Evolutionary conservation across 2,797 vertebrate species (phyloP).

Genomic region (Enteromius viviparus): DNA sequence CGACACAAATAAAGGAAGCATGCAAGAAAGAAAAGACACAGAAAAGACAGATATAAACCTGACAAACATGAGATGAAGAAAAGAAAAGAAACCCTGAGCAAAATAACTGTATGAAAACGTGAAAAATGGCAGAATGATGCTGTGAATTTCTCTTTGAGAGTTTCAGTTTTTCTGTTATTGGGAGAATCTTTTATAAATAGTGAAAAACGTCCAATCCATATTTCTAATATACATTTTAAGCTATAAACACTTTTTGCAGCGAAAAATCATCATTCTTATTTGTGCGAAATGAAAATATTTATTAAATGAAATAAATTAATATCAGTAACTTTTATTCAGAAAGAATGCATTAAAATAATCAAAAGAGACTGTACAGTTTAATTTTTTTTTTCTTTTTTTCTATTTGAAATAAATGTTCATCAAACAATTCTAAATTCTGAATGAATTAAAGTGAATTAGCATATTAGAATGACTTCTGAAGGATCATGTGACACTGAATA

Average conservation of each 20-base stretch:
- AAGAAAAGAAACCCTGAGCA: slow-evolving; percentile 1
- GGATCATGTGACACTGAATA: background rate
- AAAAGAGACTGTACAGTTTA: background rate
- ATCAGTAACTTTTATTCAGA: background rate
- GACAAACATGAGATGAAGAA: slow-evolving; percentile 46
- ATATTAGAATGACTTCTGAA: background rate
- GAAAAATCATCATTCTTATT: background rate
- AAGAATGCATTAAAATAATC: background rate
- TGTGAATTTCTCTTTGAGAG: background rate
- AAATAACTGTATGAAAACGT: slow-evolving; percentile 1
- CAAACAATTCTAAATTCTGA: background rate
- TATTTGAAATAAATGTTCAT: background rate
- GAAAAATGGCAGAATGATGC: background rate
- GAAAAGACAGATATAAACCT: slow-evolving; percentile 16
- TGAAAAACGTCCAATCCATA: slow-evolving; percentile 4
- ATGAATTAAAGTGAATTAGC: background rate
- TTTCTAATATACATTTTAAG: background rate
- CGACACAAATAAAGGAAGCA: slow-evolving; percentile 68
- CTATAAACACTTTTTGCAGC: background rate
- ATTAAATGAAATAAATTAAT: background rate
- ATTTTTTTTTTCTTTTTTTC: too few species aligned
- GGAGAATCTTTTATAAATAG: slow-evolving; percentile 1
- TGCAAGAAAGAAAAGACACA: slow-evolving; percentile 69
- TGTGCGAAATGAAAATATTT: background rate
- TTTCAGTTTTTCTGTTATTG: background rate